These are phyloP conservation scores for Pontoporia blainvillei DNA, from an alignment of 2,113 vertebrate species.

Conservation along the genomic window DNA sequence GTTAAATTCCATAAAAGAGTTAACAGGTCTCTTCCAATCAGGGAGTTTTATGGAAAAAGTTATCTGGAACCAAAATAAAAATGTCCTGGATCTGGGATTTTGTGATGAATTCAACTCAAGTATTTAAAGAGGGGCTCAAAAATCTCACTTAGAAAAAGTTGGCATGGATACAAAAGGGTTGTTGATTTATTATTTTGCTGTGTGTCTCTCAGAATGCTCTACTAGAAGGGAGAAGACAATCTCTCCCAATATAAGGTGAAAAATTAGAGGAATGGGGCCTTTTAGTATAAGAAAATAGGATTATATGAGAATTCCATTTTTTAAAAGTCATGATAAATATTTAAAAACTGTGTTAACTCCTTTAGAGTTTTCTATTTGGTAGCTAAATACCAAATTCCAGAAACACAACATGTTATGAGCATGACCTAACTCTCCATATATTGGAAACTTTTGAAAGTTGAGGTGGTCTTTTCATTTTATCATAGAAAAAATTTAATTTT, in stretches of 20 bases:
- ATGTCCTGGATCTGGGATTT: slow-evolving; percentile 6
- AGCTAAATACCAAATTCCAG: slow-evolving; percentile 1
- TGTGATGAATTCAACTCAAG: slow-evolving; percentile 30
- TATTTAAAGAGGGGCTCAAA: neutral
- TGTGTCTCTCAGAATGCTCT: neutral
- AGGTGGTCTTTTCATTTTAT: slow-evolving; percentile 16
- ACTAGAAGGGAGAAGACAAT: neutral
- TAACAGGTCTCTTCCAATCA: slow-evolving; percentile 27
- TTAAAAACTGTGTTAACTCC: slow-evolving; percentile 5
- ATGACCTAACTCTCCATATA: neutral
- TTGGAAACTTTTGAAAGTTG: neutral
- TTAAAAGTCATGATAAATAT: neutral
- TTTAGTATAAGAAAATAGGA: neutral
- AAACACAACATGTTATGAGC: neutral
- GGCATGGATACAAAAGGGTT: neutral
- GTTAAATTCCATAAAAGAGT: slow-evolving; percentile 31
- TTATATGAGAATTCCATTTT: neutral
- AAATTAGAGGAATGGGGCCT: neutral
- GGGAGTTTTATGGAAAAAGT: slow-evolving; percentile 44
- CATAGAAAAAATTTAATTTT: neutral
- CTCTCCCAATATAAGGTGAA: neutral
- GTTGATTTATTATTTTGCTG: neutral
- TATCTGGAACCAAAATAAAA: slow-evolving; percentile 36
- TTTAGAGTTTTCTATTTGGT: neutral
- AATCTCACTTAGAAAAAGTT: slow-evolving; percentile 20